Percentiles rank a stretch among this genome's conserved stretches.
Evolutionary conservation across 2,113 vertebrate genomes (phyloP).

Genomic region (Colaptes auratus): DNA sequence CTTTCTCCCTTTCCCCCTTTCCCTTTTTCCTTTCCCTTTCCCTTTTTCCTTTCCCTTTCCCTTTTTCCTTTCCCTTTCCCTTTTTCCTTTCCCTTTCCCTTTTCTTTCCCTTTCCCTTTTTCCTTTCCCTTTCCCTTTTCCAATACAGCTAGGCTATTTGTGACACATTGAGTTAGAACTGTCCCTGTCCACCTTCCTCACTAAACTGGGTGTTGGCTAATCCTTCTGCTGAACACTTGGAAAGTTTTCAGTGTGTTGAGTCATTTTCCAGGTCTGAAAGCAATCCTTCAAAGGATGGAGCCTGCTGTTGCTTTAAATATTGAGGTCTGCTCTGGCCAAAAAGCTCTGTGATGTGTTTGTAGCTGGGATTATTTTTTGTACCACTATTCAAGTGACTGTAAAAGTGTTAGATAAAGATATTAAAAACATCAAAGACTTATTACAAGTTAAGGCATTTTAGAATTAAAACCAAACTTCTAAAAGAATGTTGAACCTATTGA

Average conservation of each 20-base stretch:
- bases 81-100: background rate
- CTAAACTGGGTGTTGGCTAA: background rate
- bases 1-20: no score
- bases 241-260: background rate
- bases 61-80: no score
- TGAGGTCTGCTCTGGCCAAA: background rate
- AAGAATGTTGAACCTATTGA: background rate
- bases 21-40: background rate
- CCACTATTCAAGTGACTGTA: background rate
- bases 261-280: background rate
- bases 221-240: background rate
- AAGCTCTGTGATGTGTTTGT: background rate
- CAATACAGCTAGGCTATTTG: background rate
- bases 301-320: background rate
- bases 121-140: no score
- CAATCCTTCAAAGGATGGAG: background rate
- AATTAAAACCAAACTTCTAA: background rate
- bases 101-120: background rate
- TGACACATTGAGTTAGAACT: background rate
- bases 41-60: background rate
- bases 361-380: background rate
- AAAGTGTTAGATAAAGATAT: background rate
- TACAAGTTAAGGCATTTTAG: background rate
- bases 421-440: background rate
- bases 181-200: rapidly evolving